Conservation (phyloP, 1,140 invertebrate genomes). For the Drosophila arawakana region DNA sequence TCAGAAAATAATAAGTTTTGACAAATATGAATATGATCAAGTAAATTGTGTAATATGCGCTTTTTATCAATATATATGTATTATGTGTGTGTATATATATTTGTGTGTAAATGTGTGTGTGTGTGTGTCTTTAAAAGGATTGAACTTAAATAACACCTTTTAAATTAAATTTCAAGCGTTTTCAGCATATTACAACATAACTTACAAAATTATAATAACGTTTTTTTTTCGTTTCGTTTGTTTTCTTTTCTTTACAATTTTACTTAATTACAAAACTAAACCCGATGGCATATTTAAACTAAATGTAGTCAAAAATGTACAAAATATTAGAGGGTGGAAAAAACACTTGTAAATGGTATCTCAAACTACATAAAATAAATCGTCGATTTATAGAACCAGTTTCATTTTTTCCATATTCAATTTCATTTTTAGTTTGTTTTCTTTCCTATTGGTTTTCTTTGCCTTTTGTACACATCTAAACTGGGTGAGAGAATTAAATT, state of each 20-base stretch:
- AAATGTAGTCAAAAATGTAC: constrained; percentile 75
- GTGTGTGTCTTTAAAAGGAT: constrained; percentile 32
- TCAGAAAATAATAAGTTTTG: constrained; percentile 27
- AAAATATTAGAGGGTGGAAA: constrained; percentile 31
- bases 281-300: constrained; percentile 76
- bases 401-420: constrained; percentile 17
- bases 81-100: constrained; percentile 18
- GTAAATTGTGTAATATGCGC: constrained; percentile 43
- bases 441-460: background rate
- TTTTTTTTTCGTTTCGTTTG: constrained; percentile 41
- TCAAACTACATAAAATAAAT: constrained; percentile 51
- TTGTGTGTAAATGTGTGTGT: constrained; percentile 7
- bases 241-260: constrained; percentile 38
- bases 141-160: constrained; percentile 60
- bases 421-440: constrained; percentile 11
- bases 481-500: constrained; percentile 52
- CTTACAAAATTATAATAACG: constrained; percentile 78
- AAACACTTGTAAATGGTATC: constrained; percentile 44
- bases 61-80: constrained; percentile 28
- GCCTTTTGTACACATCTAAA: constrained; percentile 65
- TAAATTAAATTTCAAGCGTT: constrained; percentile 58
- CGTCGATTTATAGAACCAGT: constrained; percentile 46
- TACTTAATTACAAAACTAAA: constrained; percentile 64
- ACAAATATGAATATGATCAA: constrained; percentile 23
- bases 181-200: constrained; percentile 71